Evolutionary conservation across 2,888 invertebrate species (phyloP).

Genomic region (Glyphotaelius pellucidus): DNA sequence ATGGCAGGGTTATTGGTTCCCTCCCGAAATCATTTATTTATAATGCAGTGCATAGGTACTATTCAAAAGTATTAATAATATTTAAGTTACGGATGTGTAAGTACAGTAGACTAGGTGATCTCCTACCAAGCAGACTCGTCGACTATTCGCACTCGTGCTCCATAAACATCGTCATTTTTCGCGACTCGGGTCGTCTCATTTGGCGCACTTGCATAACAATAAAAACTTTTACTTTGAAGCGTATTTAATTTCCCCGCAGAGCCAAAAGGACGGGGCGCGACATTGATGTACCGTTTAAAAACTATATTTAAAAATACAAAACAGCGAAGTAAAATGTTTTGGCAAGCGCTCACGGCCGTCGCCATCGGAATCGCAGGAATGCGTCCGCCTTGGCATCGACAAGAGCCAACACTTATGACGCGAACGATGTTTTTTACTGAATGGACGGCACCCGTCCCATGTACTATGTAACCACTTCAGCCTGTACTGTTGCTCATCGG

Average conservation of each 20-base stretch:
- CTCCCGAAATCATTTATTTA: too few relatives aligned
- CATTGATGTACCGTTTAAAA: constrained; percentile 58
- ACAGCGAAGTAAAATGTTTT: constrained; percentile 55
- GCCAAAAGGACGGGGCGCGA: constrained; percentile 46
- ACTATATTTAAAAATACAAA: constrained; percentile 57
- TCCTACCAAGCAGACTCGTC: background rate
- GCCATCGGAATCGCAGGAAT: constrained; percentile 46
- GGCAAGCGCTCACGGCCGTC: constrained; percentile 52
- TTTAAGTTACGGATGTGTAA: too few relatives aligned
- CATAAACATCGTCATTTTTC: background rate
- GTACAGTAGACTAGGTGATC: background rate
- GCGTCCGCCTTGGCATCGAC: constrained; percentile 37
- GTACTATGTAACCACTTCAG: background rate
- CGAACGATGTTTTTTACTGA: constrained; percentile 30
- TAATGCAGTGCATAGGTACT: too few relatives aligned
- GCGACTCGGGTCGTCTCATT: background rate
- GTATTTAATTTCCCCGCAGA: constrained; percentile 14
- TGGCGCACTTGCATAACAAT: constrained; percentile 29
- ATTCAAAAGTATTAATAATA: too few relatives aligned
- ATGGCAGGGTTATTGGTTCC: too few relatives aligned
- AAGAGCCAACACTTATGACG: constrained; percentile 33
- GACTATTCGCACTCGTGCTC: background rate
- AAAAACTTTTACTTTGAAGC: constrained; percentile 33
- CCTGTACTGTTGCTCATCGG: background rate
- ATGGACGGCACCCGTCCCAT: constrained; percentile 22